Base-by-base conservation (phyloP, 2,888 invertebrate species). In the Stratiomys singularior region DNA sequence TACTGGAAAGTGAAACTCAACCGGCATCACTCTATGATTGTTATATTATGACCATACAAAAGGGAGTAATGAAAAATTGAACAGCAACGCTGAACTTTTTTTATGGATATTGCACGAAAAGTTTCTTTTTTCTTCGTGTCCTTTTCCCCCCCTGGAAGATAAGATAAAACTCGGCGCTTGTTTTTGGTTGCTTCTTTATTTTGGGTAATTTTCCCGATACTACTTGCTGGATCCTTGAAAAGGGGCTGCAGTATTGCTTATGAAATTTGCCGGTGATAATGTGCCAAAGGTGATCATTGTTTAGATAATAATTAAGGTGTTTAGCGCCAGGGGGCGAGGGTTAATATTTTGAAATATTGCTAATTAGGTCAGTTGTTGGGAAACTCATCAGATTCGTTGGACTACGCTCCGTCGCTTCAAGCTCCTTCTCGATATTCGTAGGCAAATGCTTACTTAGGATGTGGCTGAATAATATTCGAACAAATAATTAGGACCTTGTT, bases 51-150 rank as follows among this genome's bases (percentile, higher is more conserved):
- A 46, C 69, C 46, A 46, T 46, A 47, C 69, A 69, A 69, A 69
- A 47, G 69, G 69, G 69, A 69, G 69, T 47, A 69, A 69, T 69
- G 69, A 69, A 69, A 69, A 69, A 69, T 69, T 69, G 69, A 69
- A 47, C 69, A 69, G 69, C 47, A 13, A 25, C 23, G 47, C 47
- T 69, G n/a, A 66, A 66, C 37, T 66, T 47, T 60, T 37, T 69
- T 69, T 69, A 69, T 69, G 69, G 47, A 69, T 47, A 47, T 69
- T 47, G 47, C 25, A 15, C 47, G 21, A n/a, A 69, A 46, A 44
- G 37, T 66, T 21, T n/a, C n/a, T n/a, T n/a, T n/a, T n/a, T n/a
- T n/a, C n/a, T n/a, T 37, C 9, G 37, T 5, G 37, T 37, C 9
- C 9, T 37, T 37, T 37, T 37, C 37, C 37, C 37, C 37, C 37